Evolutionary conservation across 2,797 vertebrate genomes (phyloP).

Genomic region (Gephyroberyx darwinii): DNA sequence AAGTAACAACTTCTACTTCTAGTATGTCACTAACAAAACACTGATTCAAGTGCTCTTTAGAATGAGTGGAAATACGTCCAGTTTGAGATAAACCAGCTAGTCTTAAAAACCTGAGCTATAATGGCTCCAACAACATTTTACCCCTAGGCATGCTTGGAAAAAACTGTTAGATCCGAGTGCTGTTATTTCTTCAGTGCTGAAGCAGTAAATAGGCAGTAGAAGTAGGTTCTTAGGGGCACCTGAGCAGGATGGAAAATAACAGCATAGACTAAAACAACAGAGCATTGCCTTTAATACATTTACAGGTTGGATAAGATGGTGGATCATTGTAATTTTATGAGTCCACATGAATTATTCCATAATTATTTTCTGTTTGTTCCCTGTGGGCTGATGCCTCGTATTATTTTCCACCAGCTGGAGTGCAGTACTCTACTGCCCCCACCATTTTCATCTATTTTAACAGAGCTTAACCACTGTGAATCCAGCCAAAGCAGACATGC

Average conservation of each 20-base stretch:
- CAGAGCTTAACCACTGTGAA: slow-evolving; percentile 10
- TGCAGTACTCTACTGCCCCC: slow-evolving; percentile 66
- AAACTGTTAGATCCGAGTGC: background rate
- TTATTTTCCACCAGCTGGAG: slow-evolving; percentile 7
- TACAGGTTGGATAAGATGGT: slow-evolving; percentile 24
- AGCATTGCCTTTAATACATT: slow-evolving; percentile 9
- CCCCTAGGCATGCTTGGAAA: background rate
- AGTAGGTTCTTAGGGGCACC: slow-evolving; percentile 13
- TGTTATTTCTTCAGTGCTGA: background rate
- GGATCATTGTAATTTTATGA: slow-evolving; percentile 26
- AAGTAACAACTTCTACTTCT: too few relatives aligned
- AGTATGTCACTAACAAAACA: too few relatives aligned
- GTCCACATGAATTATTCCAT: slow-evolving; percentile 41
- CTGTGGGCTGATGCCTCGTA: background rate
- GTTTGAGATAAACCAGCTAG: background rate
- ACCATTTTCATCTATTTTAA: slow-evolving; percentile 28
- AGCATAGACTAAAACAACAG: slow-evolving; percentile 7
- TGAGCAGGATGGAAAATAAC: slow-evolving; percentile 25
- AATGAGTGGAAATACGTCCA: background rate
- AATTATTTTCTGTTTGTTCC: slow-evolving; percentile 14
- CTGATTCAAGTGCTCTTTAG: background rate
- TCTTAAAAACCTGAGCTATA: background rate
- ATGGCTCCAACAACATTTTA: background rate
- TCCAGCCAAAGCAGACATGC: background rate
- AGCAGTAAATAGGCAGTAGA: background rate